These are phyloP conservation scores for Andricus curvator DNA, from an alignment of 2,888 invertebrate genomes.

Conservation along the genomic window DNA sequence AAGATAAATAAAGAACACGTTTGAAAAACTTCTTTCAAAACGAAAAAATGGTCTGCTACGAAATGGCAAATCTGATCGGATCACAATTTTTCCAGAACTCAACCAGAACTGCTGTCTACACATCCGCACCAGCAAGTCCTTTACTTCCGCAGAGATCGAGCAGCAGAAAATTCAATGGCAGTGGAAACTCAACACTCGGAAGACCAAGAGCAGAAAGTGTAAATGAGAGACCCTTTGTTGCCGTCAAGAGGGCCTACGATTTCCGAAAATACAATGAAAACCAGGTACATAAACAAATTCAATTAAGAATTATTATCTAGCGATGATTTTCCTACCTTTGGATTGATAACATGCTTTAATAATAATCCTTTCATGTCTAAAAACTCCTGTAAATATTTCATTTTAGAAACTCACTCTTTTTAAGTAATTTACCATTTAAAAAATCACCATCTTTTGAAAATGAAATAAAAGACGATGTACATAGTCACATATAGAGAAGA, in stretches of 20 bases:
- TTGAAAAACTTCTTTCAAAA: background rate
- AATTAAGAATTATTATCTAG: background rate
- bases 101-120: conserved; percentile 45
- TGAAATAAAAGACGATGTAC: background rate
- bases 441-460: background rate
- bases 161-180: conserved; percentile 77
- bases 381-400: background rate
- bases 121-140: conserved; percentile 79
- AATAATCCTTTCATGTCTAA: background rate
- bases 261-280: conserved; percentile 76
- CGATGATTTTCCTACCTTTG: background rate
- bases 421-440: background rate
- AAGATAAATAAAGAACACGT: background rate
- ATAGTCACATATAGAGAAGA: background rate
- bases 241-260: conserved; percentile 81
- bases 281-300: conserved; percentile 78
- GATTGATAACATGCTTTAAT: background rate
- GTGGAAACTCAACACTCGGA: conserved; percentile 73
- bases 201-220: conserved; percentile 76
- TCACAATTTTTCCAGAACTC: background rate
- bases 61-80: background rate
- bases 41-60: background rate
- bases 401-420: background rate
- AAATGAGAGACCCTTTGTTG: conserved; percentile 83
- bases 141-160: conserved; percentile 79